phyloP scores from a whole-genome alignment of 2,888 invertebrate species.

The Hydrotaea cyrtoneurina region DNA sequence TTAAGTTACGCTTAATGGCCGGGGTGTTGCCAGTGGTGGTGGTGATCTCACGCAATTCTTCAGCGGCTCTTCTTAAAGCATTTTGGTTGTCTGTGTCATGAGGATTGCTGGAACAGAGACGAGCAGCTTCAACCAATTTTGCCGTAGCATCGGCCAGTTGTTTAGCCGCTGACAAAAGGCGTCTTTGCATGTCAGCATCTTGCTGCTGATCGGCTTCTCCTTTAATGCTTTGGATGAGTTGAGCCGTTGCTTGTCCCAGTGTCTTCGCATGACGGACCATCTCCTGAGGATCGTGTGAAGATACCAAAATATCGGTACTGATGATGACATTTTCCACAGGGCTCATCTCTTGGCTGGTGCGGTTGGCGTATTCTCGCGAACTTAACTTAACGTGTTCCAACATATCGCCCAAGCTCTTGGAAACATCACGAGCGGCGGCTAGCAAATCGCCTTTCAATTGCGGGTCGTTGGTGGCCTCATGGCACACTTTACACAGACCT shows the following conservation, averaged over 20 bases:
- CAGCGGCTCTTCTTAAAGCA: slow-evolving; percentile 92
- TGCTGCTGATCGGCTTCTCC: slow-evolving; percentile 95
- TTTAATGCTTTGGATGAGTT: slow-evolving; percentile 96
- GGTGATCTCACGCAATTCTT: slow-evolving; percentile 94
- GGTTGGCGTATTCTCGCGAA: slow-evolving; percentile 84
- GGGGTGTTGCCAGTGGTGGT: slow-evolving; percentile 91
- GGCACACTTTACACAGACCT: slow-evolving; percentile 91
- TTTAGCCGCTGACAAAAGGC: slow-evolving; percentile 96
- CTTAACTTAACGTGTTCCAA: slow-evolving; percentile 92
- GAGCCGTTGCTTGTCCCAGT: slow-evolving; percentile 96
- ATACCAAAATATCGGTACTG: slow-evolving; percentile 93
- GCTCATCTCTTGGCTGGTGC: slow-evolving; percentile 87
- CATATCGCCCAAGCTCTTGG: slow-evolving; percentile 92
- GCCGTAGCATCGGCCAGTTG: slow-evolving; percentile 97
- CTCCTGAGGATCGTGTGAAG: slow-evolving; percentile 93
- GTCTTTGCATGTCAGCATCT: slow-evolving; percentile 93
- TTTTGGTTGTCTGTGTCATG: slow-evolving; percentile 92
- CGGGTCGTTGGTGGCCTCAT: slow-evolving; percentile 86
- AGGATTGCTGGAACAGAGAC: slow-evolving; percentile 93
- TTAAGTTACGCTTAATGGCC: slow-evolving; percentile 87
- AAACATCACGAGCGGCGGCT: slow-evolving; percentile 93
- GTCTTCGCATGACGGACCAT: slow-evolving; percentile 96
- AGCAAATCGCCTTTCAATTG: slow-evolving; percentile 88
- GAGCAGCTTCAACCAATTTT: slow-evolving; percentile 97
- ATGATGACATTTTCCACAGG: slow-evolving; percentile 94